Base-by-base conservation (phyloP, 2,797 vertebrate species). In the Limosa lapponica region DNA sequence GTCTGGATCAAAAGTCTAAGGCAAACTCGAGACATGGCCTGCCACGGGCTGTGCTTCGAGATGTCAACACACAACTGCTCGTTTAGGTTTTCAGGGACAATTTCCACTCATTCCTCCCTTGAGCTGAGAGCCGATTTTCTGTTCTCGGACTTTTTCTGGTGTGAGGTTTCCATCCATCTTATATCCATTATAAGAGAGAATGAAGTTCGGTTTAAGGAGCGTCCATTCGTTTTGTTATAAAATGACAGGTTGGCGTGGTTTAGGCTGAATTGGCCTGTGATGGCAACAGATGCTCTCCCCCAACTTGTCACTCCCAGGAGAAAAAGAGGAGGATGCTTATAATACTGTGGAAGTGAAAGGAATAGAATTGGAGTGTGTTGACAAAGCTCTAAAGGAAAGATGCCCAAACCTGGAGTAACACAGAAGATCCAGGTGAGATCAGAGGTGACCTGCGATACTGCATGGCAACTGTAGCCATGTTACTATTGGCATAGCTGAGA, bases 401-500 rank as follows among this genome's bases (percentile, higher is more conserved):
- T 89, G 41, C 37, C 30, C 54, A 12, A 82, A 89, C 67, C 64
- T 92, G 78, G 71, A 93, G 87, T 74, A 87, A 91, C 52, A 90
- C 73, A 84, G 39, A 74, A 82, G 55, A 41, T 43, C 30, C 20
- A 36, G 78, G 71, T 93, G 73, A 90, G 52, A 59, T 73, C 74
- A 85, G 90, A 89, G 64, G 66, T 92, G 70, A 95, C 57, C 71
- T 90, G 46, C 80, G 75, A 55, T 27, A 32, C 20, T 69, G 78
- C 22, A 24, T 77, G 71, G 58, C 54, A 92, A 93, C 74, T 77
- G 34, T 48, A 79, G 51, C 71, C 54, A 4, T 72, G 82, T 85
- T 94, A 2, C 91, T 95, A 66, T 49, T 95, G 94, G 87, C 85
- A 52, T 58, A n/a, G 59, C 65, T 32, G 39, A 88, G 85, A 67